Percentiles rank a stretch among this genome's conserved stretches.
phyloP scores from a whole-genome alignment of 2,797 vertebrate species.

The Adelosebastes latens region DNA sequence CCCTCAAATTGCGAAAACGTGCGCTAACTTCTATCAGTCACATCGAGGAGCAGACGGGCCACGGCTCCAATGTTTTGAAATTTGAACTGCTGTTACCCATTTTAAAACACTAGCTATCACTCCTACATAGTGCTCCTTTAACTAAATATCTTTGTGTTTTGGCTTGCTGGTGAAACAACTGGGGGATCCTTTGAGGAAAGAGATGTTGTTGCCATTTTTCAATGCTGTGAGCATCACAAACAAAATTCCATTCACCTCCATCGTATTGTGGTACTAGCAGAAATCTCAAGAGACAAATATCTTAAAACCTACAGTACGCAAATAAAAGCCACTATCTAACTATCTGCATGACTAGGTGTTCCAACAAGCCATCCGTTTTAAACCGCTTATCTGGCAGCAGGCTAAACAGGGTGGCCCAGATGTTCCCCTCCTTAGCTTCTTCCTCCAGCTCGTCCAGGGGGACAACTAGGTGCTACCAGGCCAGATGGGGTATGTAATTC shows the following conservation, averaged over 20 bases:
- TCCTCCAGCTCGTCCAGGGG: constrained; percentile 2
- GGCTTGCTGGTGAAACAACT: background rate
- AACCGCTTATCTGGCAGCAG: background rate
- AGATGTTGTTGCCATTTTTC: background rate
- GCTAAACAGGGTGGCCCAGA: background rate
- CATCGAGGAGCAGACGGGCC: too few relatives aligned
- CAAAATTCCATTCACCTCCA: background rate
- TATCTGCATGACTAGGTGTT: background rate
- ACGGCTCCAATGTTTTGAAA: too few relatives aligned
- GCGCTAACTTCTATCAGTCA: too few relatives aligned
- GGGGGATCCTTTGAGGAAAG: background rate
- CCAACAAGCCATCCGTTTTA: background rate
- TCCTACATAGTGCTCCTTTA: too few relatives aligned
- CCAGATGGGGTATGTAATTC: constrained; percentile 45
- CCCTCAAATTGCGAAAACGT: too few relatives aligned
- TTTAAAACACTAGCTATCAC: too few relatives aligned
- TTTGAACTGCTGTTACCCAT: too few relatives aligned
- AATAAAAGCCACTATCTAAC: constrained; percentile 7
- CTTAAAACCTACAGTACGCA: background rate
- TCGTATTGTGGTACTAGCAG: background rate
- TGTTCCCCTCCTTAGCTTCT: background rate
- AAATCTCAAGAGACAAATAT: background rate
- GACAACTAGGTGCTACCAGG: constrained; percentile 1
- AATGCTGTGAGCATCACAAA: background rate
- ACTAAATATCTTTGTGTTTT: background rate